Conservation (phyloP, 2,888 invertebrate genomes). For the Fragum fragum region DNA sequence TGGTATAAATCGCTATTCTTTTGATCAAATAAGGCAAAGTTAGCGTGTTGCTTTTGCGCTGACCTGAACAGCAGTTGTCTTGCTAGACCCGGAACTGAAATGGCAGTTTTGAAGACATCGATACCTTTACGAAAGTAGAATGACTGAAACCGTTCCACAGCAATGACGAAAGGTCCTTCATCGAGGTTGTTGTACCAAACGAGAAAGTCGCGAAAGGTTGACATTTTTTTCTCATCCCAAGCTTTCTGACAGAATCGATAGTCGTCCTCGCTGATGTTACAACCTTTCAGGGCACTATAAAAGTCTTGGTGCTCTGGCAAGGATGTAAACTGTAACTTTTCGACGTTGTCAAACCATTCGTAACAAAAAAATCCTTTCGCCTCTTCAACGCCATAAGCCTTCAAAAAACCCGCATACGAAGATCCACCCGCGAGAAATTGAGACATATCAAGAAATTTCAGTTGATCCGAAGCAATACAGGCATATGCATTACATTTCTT, state of each 20-base stretch:
- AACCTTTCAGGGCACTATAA: slow-evolving; percentile 37
- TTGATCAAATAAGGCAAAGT: slow-evolving; percentile 52
- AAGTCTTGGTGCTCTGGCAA: slow-evolving; percentile 34
- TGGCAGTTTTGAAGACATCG: slow-evolving; percentile 66
- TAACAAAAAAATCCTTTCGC: slow-evolving; percentile 39
- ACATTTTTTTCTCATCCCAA: slow-evolving; percentile 61
- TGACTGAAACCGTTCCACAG: slow-evolving; percentile 50
- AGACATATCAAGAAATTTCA: slow-evolving; percentile 60
- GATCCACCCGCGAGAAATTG: slow-evolving; percentile 53
- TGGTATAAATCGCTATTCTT: slow-evolving; percentile 58
- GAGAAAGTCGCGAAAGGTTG: slow-evolving; percentile 65
- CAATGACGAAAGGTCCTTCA: slow-evolving; percentile 61
- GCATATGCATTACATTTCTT: slow-evolving; percentile 40
- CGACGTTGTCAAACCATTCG: slow-evolving; percentile 41
- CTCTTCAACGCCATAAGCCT: slow-evolving; percentile 53
- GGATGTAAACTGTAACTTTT: slow-evolving; percentile 23
- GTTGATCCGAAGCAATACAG: slow-evolving; percentile 31
- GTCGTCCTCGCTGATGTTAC: slow-evolving; percentile 36
- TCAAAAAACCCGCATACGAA: slow-evolving; percentile 49
- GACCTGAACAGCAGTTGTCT: slow-evolving; percentile 56
- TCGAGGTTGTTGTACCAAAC: slow-evolving; percentile 70
- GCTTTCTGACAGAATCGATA: slow-evolving; percentile 46
- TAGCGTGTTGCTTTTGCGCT: slow-evolving; percentile 26
- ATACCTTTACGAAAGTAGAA: slow-evolving; percentile 61
- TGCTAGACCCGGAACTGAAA: slow-evolving; percentile 65